Conservation (phyloP, 2,888 invertebrate species). For the Leptopilina syphax region DNA sequence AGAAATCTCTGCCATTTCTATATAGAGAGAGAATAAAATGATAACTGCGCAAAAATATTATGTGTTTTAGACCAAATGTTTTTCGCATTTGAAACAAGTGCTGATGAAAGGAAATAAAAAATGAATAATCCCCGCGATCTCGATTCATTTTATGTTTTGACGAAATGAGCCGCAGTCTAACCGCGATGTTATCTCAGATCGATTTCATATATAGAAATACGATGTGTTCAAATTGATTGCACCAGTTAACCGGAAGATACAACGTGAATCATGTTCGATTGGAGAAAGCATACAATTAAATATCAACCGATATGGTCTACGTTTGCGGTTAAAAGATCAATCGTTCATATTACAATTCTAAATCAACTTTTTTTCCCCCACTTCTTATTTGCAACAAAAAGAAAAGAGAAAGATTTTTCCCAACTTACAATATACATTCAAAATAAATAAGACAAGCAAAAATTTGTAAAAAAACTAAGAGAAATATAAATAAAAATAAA, state of each 20-base stretch:
- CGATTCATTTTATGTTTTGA: conserved; percentile 17
- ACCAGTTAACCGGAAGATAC: conserved; percentile 24
- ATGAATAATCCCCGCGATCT: not conserved
- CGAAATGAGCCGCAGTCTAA: conserved; percentile 15
- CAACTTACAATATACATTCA: too few species aligned
- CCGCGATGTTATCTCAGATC: conserved; percentile 35
- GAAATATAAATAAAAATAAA: too few species aligned
- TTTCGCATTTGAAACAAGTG: conserved; percentile 10
- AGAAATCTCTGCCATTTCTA: too few species aligned
- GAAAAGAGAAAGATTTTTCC: too few species aligned
- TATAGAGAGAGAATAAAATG: too few species aligned
- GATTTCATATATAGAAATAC: conserved; percentile 20
- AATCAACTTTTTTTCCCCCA: not conserved
- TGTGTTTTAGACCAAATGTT: not conserved
- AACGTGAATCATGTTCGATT: conserved; percentile 34
- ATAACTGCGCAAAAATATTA: not conserved
- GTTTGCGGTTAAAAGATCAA: conserved; percentile 22
- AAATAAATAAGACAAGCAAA: too few species aligned
- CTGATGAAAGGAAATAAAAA: not conserved
- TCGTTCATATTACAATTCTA: conserved; percentile 1
- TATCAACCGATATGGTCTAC: conserved; percentile 28
- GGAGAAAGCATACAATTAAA: conserved; percentile 39
- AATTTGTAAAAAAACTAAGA: too few species aligned
- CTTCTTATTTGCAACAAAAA: not conserved
- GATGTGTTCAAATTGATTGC: conserved; percentile 34